Conservation (phyloP, 2,888 invertebrate genomes). For the Drosophila prostipennis region DNA sequence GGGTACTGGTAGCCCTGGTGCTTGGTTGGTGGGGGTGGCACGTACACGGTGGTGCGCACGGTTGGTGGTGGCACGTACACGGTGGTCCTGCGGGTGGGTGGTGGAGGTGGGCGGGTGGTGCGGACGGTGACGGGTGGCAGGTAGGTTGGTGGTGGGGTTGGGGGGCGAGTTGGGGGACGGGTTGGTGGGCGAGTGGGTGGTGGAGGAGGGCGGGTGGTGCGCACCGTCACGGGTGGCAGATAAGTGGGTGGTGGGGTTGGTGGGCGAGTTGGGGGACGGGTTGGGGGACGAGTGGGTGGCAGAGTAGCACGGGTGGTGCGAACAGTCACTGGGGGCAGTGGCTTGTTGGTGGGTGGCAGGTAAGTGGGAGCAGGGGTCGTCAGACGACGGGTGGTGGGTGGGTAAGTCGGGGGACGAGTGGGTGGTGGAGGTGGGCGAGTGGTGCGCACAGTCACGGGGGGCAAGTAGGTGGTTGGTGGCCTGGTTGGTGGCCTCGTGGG, state of each 20-base stretch:
- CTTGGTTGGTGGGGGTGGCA: conserved; percentile 65
- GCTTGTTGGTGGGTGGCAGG: conserved; percentile 51
- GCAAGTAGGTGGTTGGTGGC: conserved; percentile 57
- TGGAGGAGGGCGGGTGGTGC: conserved; percentile 27
- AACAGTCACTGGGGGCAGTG: conserved; percentile 41
- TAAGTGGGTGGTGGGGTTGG: conserved; percentile 39
- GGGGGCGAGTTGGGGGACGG: conserved; percentile 28
- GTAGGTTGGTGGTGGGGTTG: conserved; percentile 27
- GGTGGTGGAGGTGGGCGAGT: conserved; percentile 43
- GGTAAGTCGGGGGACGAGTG: conserved; percentile 37
- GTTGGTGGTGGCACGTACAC: conserved; percentile 65
- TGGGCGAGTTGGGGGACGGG: conserved; percentile 38
- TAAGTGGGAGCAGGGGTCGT: conserved; percentile 52
- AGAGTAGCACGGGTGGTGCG: conserved; percentile 55
- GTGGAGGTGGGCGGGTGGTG: conserved; percentile 39
- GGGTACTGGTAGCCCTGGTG: conserved; percentile 80
- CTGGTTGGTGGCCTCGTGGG: conserved; percentile 54
- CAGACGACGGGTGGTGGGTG: conserved; percentile 6
- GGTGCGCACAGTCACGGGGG: conserved; percentile 28
- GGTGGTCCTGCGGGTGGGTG: conserved; percentile 54
- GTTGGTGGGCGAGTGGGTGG: conserved; percentile 50
- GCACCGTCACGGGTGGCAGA: conserved; percentile 27
- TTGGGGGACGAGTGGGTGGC: conserved; percentile 61
- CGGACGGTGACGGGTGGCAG: conserved; percentile 42
- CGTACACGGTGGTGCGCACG: conserved; percentile 53